phyloP scores from a whole-genome alignment of 2,113 vertebrate genomes.

The Equus quagga region DNA sequence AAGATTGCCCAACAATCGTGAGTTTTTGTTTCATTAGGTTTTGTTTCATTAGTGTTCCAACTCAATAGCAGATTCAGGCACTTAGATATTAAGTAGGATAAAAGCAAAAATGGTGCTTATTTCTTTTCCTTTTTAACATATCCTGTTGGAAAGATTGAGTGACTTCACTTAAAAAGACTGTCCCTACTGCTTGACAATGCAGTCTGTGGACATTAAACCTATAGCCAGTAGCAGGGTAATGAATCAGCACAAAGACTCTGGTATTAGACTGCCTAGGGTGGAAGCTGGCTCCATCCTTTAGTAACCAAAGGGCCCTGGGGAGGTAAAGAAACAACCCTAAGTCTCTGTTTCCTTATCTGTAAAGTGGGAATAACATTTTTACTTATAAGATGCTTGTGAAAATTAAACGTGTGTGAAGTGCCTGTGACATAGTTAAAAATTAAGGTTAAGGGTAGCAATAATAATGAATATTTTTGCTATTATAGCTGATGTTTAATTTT shows the following conservation, averaged over 20 bases:
- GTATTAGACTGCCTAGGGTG: background rate
- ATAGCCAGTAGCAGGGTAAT: background rate
- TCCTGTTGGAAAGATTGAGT: background rate
- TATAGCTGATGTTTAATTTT: background rate
- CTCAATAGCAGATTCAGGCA: background rate
- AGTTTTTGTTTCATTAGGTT: background rate
- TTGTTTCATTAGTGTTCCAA: constrained; percentile 4
- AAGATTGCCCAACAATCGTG: background rate
- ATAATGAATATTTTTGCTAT: background rate
- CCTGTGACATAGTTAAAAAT: background rate
- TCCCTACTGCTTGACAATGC: background rate
- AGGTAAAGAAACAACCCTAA: background rate
- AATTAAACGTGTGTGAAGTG: background rate
- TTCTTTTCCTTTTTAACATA: background rate
- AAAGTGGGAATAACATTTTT: background rate
- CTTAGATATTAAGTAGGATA: constrained; percentile 7
- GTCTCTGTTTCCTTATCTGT: constrained; percentile 10
- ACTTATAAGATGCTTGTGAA: background rate
- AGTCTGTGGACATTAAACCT: background rate
- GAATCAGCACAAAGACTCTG: background rate
- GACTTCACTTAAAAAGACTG: background rate
- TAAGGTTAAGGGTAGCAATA: background rate
- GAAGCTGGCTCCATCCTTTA: background rate
- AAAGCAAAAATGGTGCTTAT: background rate
- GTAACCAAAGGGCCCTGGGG: background rate